Evolutionary conservation across 2,888 invertebrate species (phyloP), one percentile per base, ranked within the genome.

Genomic region (Stenchaetothrips biformis): DNA sequence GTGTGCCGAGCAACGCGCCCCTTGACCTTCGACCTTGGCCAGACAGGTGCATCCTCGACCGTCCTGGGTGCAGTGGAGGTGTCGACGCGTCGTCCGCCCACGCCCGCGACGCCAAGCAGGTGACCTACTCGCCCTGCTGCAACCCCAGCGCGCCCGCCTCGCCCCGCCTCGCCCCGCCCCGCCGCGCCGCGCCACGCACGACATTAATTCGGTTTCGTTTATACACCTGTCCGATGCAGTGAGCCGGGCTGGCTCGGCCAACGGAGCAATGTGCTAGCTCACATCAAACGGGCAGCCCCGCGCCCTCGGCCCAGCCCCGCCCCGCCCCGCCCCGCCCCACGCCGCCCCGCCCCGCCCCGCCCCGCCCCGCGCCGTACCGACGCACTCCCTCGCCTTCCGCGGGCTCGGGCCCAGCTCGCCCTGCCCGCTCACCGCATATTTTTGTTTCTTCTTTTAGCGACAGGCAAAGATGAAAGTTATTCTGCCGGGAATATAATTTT

Each of bases 401-500:
- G 53, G 18, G 53, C 53, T 37, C 37, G 37, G 37, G 37, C 37
- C 37, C 37, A 37, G 37, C 37, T 16, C 53, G 67, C 67, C 67
- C 67, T 67, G 67, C 21, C 67, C 67, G 67, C 67, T 74, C 67
- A 74, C 67, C 67, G 67, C 67, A 74, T 74, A 74, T 74, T 74
- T 74, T 74, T 74, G 67, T 74, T 74, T 74, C 67, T 74, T 74
- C 67, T 74, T 74, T 74, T 74, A 74, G 67, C 67, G 67, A 74
- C 67, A 74, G 67, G 67, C 67, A 74, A 74, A 74, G 67, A 74
- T 74, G 67, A 74, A 74, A 74, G 67, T 74, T 74, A 74, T 74
- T 74, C 67, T 74, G 67, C 67, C 67, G 67, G 67, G 67, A 74
- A 74, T 74, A 74, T n/a, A 74, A 74, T 74, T 74, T 74, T 74